These are phyloP conservation scores for Meta bourneti DNA, from an alignment of 2,888 invertebrate genomes.

Conservation along the genomic window DNA sequence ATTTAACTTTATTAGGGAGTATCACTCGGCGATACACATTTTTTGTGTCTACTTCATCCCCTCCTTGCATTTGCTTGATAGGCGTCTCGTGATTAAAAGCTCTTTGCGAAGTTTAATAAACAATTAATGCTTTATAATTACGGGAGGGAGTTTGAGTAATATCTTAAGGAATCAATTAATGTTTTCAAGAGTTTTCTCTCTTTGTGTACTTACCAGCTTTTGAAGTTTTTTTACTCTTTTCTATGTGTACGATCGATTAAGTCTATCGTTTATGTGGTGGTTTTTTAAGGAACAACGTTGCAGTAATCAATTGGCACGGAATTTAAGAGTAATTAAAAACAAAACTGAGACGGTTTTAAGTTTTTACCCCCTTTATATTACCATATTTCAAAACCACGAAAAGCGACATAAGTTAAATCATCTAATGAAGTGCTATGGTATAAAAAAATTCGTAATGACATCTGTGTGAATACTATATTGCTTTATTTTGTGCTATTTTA, in stretches of 20 bases:
- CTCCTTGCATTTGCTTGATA: constrained; percentile 32
- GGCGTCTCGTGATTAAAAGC: constrained; percentile 54
- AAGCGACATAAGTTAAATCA: too few relatives aligned
- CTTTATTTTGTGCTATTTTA: too few relatives aligned
- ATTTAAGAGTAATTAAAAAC: background rate
- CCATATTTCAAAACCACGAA: too few relatives aligned
- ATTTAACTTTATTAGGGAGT: constrained; percentile 57
- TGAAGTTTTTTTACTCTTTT: background rate
- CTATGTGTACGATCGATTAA: background rate
- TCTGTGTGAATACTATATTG: too few relatives aligned
- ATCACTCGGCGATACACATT: constrained; percentile 4
- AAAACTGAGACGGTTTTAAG: background rate
- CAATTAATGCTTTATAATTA: constrained; percentile 67
- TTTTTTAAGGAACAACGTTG: background rate
- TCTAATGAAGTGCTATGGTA: too few relatives aligned
- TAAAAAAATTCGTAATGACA: too few relatives aligned
- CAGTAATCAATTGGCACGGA: background rate
- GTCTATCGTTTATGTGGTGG: background rate
- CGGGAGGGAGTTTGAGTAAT: background rate
- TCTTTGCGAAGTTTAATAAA: constrained; percentile 63
- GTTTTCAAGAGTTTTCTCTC: background rate
- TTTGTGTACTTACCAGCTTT: background rate
- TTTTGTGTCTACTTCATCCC: background rate
- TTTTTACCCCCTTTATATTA: background rate
- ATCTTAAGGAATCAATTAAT: constrained; percentile 12